Percentiles rank a stretch among this genome's conserved stretches.
phyloP scores from a whole-genome alignment of 64 coral and sea anemone genomes.

The Anthopleura sola region DNA sequence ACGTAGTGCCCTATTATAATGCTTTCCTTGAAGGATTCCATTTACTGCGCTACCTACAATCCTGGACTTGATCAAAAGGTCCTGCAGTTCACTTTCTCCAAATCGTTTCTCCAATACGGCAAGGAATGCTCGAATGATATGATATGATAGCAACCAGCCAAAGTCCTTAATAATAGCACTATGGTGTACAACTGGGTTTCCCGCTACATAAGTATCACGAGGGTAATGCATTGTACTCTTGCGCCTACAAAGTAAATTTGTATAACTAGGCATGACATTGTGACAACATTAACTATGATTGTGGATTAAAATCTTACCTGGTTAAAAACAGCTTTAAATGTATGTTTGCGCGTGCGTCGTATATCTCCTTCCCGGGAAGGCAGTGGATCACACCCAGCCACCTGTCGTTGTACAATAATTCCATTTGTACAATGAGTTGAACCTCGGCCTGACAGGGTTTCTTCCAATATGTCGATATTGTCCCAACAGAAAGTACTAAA shows the following conservation, averaged over 20 bases:
- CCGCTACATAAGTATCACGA: too few relatives aligned
- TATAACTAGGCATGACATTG: too few relatives aligned
- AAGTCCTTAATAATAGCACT: too few relatives aligned
- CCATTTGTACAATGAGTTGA: slow-evolving; percentile 4
- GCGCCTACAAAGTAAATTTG: too few relatives aligned
- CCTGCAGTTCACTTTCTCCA: too few relatives aligned
- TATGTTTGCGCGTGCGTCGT: not conserved
- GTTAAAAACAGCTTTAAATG: slow-evolving; percentile 10
- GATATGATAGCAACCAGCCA: too few relatives aligned
- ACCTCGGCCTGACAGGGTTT: not conserved
- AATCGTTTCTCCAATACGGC: too few relatives aligned
- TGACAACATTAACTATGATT: too few relatives aligned
- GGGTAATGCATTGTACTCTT: too few relatives aligned
- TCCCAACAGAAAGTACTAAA: slow-evolving; percentile 2
- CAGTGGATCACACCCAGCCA: slow-evolving; percentile 4
- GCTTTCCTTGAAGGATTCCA: slow-evolving; percentile 42
- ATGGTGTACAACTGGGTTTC: too few relatives aligned
- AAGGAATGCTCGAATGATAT: too few relatives aligned
- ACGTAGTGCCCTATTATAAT: slow-evolving; percentile 34
- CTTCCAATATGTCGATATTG: not conserved
- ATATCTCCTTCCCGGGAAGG: not conserved
- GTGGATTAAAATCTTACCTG: slow-evolving; percentile 25
- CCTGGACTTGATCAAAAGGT: too few relatives aligned
- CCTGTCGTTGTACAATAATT: slow-evolving; percentile 1
- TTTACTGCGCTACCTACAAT: slow-evolving; percentile 24